Evolutionary conservation across 2,113 vertebrate species (phyloP).

Genomic region (Cervus canadensis): DNA sequence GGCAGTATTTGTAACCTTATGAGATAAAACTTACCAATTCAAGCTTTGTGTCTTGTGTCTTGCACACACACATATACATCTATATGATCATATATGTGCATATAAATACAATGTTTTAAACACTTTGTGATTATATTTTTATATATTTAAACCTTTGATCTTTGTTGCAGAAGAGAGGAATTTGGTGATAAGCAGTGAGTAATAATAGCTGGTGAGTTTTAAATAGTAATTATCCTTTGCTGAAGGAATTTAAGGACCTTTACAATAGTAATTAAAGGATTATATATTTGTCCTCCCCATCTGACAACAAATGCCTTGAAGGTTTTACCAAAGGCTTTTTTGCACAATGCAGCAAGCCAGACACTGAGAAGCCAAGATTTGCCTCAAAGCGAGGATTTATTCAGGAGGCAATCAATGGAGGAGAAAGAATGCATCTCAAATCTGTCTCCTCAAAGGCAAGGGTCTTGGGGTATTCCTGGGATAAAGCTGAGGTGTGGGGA

Average conservation of each 20-base stretch:
- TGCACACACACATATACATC: background rate
- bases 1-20: background rate
- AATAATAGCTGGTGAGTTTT: background rate
- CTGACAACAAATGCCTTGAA: background rate
- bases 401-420: background rate
- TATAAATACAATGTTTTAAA: background rate
- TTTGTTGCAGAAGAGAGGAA: background rate
- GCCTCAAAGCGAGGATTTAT: background rate
- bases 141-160: background rate
- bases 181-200: background rate
- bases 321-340: background rate
- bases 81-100: background rate
- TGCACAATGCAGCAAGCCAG: background rate
- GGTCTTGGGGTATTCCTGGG: background rate
- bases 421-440: background rate
- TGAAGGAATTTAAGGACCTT: background rate
- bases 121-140: background rate
- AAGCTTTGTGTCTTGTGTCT: background rate
- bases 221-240: background rate
- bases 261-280: background rate
- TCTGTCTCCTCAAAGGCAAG: background rate
- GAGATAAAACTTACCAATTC: background rate
- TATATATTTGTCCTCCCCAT: background rate
- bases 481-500: background rate
- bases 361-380: background rate